These are phyloP conservation scores for Oreocharis arfaki DNA, from an alignment of 2,113 vertebrate genomes.

Conservation along the genomic window DNA sequence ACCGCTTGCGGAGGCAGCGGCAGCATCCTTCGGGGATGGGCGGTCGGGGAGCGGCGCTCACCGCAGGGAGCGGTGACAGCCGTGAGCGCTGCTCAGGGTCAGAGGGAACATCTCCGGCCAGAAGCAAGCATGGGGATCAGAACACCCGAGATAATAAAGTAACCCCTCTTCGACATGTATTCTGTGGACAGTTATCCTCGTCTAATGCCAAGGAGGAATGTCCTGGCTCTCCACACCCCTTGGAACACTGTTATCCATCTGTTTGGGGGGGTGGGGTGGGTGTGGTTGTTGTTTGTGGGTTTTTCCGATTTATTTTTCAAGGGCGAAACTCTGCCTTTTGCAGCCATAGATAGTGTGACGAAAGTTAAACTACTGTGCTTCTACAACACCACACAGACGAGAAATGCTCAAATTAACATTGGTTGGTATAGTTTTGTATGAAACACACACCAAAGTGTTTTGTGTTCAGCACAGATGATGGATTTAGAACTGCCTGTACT, in stretches of 20 bases:
- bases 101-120: neutral
- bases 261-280: no score
- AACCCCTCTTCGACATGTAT: accelerated
- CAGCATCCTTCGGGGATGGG: neutral
- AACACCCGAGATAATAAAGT: neutral
- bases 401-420: neutral
- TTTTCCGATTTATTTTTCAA: neutral
- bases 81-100: accelerated
- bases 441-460: neutral
- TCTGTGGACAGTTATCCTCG: accelerated
- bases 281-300: neutral
- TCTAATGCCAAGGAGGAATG: neutral
- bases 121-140: neutral
- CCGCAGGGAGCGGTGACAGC: neutral
- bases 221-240: neutral
- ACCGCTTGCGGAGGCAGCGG: neutral
- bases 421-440: neutral
- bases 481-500: neutral
- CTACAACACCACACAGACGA: neutral
- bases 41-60: neutral
- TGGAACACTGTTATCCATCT: neutral
- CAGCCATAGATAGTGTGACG: neutral
- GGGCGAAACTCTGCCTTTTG: neutral
- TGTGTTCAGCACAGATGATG: neutral
- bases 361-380: neutral